Evolutionary conservation across 2,113 vertebrate species (phyloP), one percentile per base, ranked within the genome.

Genomic region (Petrocephalus zakoni): DNA sequence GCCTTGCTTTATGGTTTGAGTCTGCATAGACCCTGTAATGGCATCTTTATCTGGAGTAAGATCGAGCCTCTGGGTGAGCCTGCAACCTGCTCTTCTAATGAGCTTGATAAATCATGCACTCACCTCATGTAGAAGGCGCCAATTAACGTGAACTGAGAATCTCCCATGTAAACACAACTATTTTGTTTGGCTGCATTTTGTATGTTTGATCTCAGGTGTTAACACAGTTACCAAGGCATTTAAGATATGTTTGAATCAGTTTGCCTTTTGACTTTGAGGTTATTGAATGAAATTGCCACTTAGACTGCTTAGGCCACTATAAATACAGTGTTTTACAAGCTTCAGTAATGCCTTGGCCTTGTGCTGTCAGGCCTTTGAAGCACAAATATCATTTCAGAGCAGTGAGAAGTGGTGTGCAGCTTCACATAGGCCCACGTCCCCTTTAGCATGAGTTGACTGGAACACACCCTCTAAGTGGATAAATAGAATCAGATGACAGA

Each of bases 361-460:
- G 9, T 49, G 56, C 83, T 51, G 84, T 56, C 87, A 88, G 13
- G 87, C 81, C 51, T 61, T 61, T 58, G 52, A 61, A 88, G 72
- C 87, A 34, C 68, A 13, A 47, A 88, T 84, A 49, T 58, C 42
- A 46, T 53, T 55, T 61, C 29, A 56, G 64, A 47, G 75, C 13
- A 52, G 75, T 58, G 78, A 88, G 56, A 10, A 47, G 42, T 29
- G 49, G 72, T 55, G 22, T 55, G 25, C 37, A 21, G n/a, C 49
- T 89, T 53, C 88, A 82, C 21, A 22, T 52, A n/a, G 56, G 17
- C n/a, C 61, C 5, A 78, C 37, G 58, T 34, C 83, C 42, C 58
- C 68, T 56, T 53, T 83, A 86, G 82, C 61, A 52, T 61, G 78
- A 56, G 82, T 19, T 47, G 55, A 83, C 88, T 82, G n/a, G 55